phyloP scores from a whole-genome alignment of 2,113 vertebrate genomes.

The Thalassoma bifasciatum region DNA sequence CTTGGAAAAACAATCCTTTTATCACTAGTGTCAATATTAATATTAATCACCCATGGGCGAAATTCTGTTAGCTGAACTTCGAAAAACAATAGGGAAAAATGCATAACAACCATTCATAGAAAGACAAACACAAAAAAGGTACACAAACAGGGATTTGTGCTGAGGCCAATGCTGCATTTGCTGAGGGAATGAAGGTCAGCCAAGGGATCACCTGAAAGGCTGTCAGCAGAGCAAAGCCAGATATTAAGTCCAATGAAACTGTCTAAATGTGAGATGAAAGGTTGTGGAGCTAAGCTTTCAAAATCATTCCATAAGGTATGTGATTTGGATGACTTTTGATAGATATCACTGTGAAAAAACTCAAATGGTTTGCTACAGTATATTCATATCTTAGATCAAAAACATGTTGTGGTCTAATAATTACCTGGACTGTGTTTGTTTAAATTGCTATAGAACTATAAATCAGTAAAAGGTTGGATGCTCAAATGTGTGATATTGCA shows the following conservation, averaged over 20 bases:
- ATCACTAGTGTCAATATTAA: constrained; percentile 74
- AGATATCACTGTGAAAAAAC: not conserved
- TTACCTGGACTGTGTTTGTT: too few relatives aligned
- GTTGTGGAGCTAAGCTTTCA: not conserved
- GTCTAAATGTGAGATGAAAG: not conserved
- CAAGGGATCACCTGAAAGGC: constrained; percentile 14
- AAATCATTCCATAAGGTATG: not conserved
- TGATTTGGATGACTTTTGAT: not conserved
- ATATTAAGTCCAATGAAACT: constrained; percentile 1
- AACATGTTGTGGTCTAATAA: too few relatives aligned
- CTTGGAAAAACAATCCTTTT: constrained; percentile 68
- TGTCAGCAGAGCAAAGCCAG: constrained; percentile 4
- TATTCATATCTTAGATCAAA: too few relatives aligned
- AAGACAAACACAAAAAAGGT: constrained; percentile 25
- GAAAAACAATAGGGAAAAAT: not conserved
- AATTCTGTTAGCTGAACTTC: constrained; percentile 43
- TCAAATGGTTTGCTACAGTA: not conserved
- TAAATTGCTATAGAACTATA: too few relatives aligned
- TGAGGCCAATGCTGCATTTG: constrained; percentile 12
- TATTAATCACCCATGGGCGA: constrained; percentile 67
- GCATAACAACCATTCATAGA: constrained; percentile 32
- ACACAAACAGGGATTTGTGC: not conserved
- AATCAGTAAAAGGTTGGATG: too few relatives aligned
- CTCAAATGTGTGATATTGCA: too few relatives aligned
- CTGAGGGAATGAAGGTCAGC: constrained; percentile 37